These are phyloP conservation scores for Enteromius unitaeniatus DNA, from an alignment of 2,797 vertebrate species.

Conservation along the genomic window DNA sequence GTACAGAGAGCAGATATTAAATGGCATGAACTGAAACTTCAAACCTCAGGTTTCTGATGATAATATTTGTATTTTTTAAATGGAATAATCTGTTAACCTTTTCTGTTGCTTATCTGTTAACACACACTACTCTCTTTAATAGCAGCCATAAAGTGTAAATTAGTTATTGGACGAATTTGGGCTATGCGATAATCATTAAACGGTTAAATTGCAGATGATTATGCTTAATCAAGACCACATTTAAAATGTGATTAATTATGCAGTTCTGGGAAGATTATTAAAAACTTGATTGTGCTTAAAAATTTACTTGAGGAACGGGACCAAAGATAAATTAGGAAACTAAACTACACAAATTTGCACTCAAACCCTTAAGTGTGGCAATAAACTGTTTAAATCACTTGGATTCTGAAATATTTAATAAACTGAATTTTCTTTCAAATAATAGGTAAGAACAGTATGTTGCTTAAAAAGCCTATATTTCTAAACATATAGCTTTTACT, in stretches of 20 bases:
- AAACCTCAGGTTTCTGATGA: neutral
- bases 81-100: neutral
- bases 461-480: neutral
- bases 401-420: neutral
- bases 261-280: neutral
- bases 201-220: neutral
- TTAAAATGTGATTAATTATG: neutral
- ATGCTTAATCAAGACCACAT: neutral
- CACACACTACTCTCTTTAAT: neutral
- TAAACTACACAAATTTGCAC: neutral
- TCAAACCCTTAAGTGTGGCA: neutral
- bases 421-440: neutral
- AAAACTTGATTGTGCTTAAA: neutral
- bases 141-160: neutral
- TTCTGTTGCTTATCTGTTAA: neutral
- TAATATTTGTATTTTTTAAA: neutral
- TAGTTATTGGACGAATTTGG: too few relatives aligned
- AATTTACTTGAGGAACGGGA: neutral
- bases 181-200: neutral
- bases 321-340: neutral
- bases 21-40: neutral
- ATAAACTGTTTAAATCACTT: neutral
- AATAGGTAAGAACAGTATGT: neutral
- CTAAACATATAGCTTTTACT: neutral
- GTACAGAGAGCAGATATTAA: constrained; percentile 32